These are phyloP conservation scores for Meghimatium bilineatum DNA, from an alignment of 2,888 invertebrate genomes.

Conservation along the genomic window DNA sequence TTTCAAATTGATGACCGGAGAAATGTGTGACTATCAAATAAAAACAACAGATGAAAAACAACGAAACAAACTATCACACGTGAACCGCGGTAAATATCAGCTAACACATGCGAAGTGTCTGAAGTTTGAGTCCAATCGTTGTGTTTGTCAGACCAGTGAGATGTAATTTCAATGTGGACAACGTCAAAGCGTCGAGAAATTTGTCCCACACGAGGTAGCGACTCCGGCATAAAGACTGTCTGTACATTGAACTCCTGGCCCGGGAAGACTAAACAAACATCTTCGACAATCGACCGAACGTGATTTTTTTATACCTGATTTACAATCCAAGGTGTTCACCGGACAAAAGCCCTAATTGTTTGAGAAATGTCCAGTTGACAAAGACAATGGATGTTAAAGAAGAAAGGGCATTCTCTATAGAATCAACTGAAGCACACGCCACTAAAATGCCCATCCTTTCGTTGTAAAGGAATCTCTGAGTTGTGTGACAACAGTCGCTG, in stretches of 20 bases:
- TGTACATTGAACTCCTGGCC: neutral
- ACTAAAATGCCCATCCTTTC: neutral
- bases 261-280: neutral
- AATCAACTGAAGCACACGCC: slow-evolving; percentile 40
- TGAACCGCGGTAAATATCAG: neutral
- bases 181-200: slow-evolving; percentile 26
- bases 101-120: neutral
- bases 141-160: slow-evolving; percentile 11
- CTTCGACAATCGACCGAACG: slow-evolving; percentile 15
- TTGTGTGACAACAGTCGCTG: slow-evolving; percentile 1
- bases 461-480: slow-evolving; percentile 1
- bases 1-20: neutral
- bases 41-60: neutral
- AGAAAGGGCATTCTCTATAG: slow-evolving; percentile 1
- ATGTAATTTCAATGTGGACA: slow-evolving; percentile 16
- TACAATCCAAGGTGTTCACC: slow-evolving; percentile 22
- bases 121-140: neutral
- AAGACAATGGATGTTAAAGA: slow-evolving; percentile 28
- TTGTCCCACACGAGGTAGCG: slow-evolving; percentile 24
- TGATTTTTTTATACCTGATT: slow-evolving; percentile 22
- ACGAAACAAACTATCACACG: neutral
- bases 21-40: neutral
- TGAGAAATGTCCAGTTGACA: slow-evolving; percentile 31
- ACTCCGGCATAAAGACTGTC: slow-evolving; percentile 16
- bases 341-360: slow-evolving; percentile 38